Conservation (phyloP, 2,797 vertebrate genomes). For the Brachymystax lenok region DNA sequence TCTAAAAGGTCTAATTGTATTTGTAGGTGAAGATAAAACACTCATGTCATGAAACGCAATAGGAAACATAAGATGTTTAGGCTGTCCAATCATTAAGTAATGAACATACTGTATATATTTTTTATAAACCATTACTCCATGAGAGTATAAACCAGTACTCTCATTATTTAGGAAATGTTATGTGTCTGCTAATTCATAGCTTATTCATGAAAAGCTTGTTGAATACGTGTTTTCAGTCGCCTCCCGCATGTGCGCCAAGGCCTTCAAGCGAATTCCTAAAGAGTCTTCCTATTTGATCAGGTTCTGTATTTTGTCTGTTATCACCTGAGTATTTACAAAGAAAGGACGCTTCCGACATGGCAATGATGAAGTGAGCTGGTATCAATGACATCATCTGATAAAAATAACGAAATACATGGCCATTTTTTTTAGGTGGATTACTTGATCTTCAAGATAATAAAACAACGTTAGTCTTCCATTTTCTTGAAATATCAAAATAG, state of each 20-base stretch:
- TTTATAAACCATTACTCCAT: neutral
- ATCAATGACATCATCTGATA: conserved; percentile 70
- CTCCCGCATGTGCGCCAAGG: conserved; percentile 30
- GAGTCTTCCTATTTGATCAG: conserved; percentile 59
- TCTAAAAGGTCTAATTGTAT: too few species aligned
- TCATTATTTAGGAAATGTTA: neutral
- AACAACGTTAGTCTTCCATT: neutral
- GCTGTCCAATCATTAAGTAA: neutral
- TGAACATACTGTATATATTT: neutral
- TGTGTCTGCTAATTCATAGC: neutral
- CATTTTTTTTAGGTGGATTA: conserved; percentile 10
- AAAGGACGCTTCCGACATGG: conserved; percentile 75
- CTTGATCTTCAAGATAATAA: conserved; percentile 7
- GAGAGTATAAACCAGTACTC: neutral
- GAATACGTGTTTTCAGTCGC: neutral
- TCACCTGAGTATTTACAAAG: conserved; percentile 74
- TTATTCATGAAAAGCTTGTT: neutral
- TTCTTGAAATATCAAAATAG: neutral
- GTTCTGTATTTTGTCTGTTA: conserved; percentile 80
- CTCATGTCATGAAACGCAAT: too few species aligned
- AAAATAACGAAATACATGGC: conserved; percentile 42
- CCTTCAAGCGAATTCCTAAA: conserved; percentile 60
- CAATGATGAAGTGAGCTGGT: conserved; percentile 61
- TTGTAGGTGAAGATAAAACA: too few species aligned
- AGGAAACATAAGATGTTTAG: too few species aligned